A percentile compares a stretch with the other conserved stretches of the same genome.
Evolutionary conservation across 2,888 invertebrate genomes (phyloP).

Genomic region (Glyphotaelius pellucidus): DNA sequence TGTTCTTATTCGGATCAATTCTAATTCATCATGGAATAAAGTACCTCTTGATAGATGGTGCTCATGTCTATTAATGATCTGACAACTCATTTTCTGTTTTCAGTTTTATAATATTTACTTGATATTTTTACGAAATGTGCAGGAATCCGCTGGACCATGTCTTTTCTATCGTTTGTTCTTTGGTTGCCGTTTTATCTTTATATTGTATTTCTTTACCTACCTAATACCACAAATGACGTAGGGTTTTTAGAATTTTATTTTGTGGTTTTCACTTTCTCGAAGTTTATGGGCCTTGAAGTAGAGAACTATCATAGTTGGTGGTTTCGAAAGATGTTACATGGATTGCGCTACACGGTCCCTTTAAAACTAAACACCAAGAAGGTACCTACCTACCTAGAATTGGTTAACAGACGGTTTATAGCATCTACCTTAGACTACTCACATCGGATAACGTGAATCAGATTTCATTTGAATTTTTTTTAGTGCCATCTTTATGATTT

Average conservation of each 20-base stretch:
- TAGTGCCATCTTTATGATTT: background rate
- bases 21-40: background rate
- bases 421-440: background rate
- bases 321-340: background rate
- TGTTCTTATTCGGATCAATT: background rate
- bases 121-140: background rate
- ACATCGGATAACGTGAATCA: background rate
- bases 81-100: background rate
- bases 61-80: background rate
- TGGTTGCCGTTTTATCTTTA: background rate
- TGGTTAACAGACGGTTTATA: background rate
- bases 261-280: slow-evolving; percentile 31
- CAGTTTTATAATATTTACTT: background rate
- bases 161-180: background rate
- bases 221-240: background rate
- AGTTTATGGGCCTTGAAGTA: slow-evolving; percentile 37
- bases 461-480: background rate
- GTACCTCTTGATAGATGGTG: background rate
- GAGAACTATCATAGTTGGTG: slow-evolving; percentile 11
- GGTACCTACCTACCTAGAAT: background rate
- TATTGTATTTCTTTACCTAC: background rate
- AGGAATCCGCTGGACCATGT: background rate
- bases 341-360: background rate
- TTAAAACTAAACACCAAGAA: background rate
- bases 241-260: background rate